A percentile compares a stretch with the other conserved stretches of the same genome.
Evolutionary conservation across 1,140 invertebrate genomes (phyloP).

Genomic region (Choristoneura fumiferana): DNA sequence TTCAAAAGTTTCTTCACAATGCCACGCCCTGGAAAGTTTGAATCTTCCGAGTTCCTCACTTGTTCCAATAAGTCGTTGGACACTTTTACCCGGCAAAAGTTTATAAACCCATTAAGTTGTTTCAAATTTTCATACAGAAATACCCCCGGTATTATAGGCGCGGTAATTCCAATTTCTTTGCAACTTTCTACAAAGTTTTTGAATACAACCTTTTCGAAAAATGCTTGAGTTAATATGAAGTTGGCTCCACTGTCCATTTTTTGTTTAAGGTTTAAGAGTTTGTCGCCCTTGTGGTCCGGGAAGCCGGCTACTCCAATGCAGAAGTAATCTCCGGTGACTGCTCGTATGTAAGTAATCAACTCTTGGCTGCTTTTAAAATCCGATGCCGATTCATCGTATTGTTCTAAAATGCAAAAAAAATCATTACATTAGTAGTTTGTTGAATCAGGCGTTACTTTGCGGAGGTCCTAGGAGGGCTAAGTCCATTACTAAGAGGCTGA

Average conservation of each 20-base stretch:
- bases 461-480: too few species aligned
- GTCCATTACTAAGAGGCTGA: too few species aligned
- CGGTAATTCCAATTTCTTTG: constrained; percentile 41
- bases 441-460: too few species aligned
- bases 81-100: constrained; percentile 52
- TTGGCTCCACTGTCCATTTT: constrained; percentile 63
- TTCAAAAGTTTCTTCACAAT: constrained; percentile 39
- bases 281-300: constrained; percentile 43
- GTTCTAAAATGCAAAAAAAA: constrained; percentile 49
- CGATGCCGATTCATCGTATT: constrained; percentile 39
- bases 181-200: constrained; percentile 47
- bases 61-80: constrained; percentile 34
- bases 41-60: constrained; percentile 25
- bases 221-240: constrained; percentile 70
- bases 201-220: constrained; percentile 54
- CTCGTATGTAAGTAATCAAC: constrained; percentile 53
- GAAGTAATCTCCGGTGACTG: constrained; percentile 55
- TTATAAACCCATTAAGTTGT: constrained; percentile 47
- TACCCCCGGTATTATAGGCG: constrained; percentile 62
- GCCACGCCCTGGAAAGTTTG: constrained; percentile 30
- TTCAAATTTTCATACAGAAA: constrained; percentile 52
- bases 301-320: constrained; percentile 67
- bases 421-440: neutral
- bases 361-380: constrained; percentile 54
- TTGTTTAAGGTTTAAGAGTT: constrained; percentile 47